A percentile compares a stretch with the other conserved stretches of the same genome.
Conservation (phyloP, 2,797 vertebrate species). For the Dipus sagitta region DNA sequence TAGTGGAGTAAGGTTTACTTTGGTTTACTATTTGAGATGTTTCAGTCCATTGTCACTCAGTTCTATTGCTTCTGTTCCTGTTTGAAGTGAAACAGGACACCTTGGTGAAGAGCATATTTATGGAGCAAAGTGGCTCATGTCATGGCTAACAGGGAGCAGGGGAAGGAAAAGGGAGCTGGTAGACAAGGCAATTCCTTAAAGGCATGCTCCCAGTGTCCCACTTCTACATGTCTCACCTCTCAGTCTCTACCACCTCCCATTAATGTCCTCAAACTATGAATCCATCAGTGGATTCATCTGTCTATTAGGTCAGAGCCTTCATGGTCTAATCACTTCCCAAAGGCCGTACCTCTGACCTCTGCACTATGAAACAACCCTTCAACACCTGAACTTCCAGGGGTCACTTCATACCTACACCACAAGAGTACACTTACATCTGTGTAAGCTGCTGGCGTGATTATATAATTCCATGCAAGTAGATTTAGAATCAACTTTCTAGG, state of each 20-base stretch:
- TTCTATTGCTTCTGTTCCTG: neutral
- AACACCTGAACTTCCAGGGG: neutral
- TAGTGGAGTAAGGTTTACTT: neutral
- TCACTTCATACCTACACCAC: neutral
- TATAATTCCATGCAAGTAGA: constrained; percentile 36
- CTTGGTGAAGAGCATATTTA: neutral
- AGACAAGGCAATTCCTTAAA: neutral
- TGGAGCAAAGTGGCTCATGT: neutral
- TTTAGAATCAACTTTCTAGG: constrained; percentile 67
- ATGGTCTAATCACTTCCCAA: neutral
- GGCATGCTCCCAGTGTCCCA: no score
- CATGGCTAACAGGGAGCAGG: neutral
- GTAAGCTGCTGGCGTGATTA: constrained; percentile 46
- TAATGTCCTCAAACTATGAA: neutral
- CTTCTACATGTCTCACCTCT: neutral
- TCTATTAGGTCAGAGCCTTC: neutral
- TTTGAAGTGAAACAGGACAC: neutral
- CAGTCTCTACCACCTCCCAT: neutral
- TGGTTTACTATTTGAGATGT: no score
- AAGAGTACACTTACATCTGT: constrained; percentile 9
- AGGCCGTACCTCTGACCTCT: neutral
- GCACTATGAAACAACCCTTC: neutral
- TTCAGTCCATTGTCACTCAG: neutral
- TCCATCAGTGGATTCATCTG: neutral
- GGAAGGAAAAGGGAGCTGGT: no score